Conservation (phyloP, 2,113 vertebrate species). For the Chiloscyllium plagiosum region DNA sequence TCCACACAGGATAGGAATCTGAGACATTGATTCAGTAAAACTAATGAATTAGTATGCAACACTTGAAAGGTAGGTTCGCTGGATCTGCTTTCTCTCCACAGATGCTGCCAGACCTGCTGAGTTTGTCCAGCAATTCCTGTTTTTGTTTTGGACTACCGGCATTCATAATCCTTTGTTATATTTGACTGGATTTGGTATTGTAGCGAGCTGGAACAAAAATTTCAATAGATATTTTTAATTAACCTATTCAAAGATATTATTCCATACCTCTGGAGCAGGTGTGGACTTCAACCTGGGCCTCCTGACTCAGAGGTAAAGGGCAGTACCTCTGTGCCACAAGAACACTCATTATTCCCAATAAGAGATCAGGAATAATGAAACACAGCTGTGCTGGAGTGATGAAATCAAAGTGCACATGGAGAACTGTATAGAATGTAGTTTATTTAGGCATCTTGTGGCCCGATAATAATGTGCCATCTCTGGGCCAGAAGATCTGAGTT, state of each 20-base stretch:
- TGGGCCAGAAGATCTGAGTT: too few relatives aligned
- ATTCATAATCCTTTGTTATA: too few relatives aligned
- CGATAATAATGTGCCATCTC: too few relatives aligned
- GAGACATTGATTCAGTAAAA: neutral
- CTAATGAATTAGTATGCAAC: neutral
- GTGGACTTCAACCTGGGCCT: too few relatives aligned
- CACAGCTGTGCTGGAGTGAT: neutral
- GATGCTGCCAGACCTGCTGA: too few relatives aligned
- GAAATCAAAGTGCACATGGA: neutral
- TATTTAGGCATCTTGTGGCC: neutral
- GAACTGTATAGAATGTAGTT: neutral
- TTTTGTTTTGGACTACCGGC: too few relatives aligned
- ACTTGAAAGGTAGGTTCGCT: neutral
- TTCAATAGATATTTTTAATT: too few relatives aligned
- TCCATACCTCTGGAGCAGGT: too few relatives aligned
- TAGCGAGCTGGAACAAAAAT: neutral
- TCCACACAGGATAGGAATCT: neutral
- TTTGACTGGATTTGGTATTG: neutral
- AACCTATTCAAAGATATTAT: too few relatives aligned
- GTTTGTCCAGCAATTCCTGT: too few relatives aligned
- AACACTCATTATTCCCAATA: neutral
- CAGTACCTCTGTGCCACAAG: too few relatives aligned
- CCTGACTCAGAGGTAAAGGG: too few relatives aligned
- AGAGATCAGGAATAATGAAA: neutral
- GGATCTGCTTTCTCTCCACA: neutral